phyloP scores from a whole-genome alignment of 2,797 vertebrate genomes.

The Premnoplex brunnescens region DNA sequence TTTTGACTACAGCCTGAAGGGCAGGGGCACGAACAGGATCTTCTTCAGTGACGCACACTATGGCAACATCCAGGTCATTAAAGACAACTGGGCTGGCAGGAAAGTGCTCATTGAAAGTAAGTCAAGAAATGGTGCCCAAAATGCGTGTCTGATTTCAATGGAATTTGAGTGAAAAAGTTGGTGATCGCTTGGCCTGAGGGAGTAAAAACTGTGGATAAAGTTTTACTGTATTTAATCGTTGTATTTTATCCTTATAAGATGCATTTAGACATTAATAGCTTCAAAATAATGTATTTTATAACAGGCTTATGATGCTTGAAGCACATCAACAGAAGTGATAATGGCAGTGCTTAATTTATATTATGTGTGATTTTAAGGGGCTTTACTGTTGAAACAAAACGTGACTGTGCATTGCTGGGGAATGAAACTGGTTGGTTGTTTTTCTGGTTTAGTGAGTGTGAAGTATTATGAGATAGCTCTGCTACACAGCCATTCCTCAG shows the following conservation, averaged over 20 bases:
- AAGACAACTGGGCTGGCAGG: conserved; percentile 93
- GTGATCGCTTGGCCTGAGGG: not conserved
- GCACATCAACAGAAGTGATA: not conserved
- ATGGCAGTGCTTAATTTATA: not conserved
- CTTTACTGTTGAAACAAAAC: not conserved
- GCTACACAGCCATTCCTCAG: not conserved
- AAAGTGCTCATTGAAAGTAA: conserved; percentile 91
- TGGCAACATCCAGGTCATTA: conserved; percentile 96
- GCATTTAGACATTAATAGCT: not conserved
- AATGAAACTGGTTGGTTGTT: not conserved
- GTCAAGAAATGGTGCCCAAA: conserved; percentile 56
- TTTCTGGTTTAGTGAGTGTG: not conserved
- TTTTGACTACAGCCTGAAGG: conserved; percentile 89
- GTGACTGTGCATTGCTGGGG: not conserved
- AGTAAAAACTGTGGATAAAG: not conserved
- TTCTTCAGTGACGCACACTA: conserved; percentile 97
- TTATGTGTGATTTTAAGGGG: not conserved
- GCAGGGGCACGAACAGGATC: conserved; percentile 87
- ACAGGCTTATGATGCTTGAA: fast-evolving
- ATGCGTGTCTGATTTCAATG: fast-evolving
- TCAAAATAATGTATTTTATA: not conserved
- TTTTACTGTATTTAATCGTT: not conserved
- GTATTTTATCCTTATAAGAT: not conserved
- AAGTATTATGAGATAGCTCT: not conserved
- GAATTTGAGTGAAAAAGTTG: not conserved